Evolutionary conservation across 2,888 invertebrate species (phyloP), one percentile per base, ranked within the genome.

Genomic region (Cephus sareptanus): DNA sequence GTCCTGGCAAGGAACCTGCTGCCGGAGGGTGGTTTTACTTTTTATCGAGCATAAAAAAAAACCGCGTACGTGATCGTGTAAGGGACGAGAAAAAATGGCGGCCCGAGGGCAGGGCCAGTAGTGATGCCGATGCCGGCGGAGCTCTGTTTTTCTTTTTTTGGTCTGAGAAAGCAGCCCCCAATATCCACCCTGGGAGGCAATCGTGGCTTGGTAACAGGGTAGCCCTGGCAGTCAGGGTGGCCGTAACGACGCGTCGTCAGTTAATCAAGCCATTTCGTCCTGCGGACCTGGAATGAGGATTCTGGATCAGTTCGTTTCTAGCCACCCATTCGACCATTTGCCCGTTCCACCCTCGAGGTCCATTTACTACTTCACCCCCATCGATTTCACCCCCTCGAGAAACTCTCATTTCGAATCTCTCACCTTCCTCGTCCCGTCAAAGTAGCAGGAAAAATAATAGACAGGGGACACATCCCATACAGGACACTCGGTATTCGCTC

Each of bases 231-330:
- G 56, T 56, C 86, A 85, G 87, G 88, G 88, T 87, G 87, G 87
- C 85, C 85, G 88, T 89, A 89, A 90, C 88, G 90, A 90, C 86
- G 86, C 88, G 87, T 90, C 89, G 88, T 88, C 90, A 86, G 91
- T 91, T 91, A 91, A 91, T 91, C 91, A 91, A 91, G 90, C 89
- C 89, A 89, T 91, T 91, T 89, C 88, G 90, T 89, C 86, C 86
- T 86, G 79, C 86, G 86, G 83, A 86, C 84, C 80, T 77, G 83
- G 88, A 87, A 89, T 82, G 85, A 86, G 85, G 83, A 89, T 88
- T 85, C 81, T 74, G 77, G 75, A 79, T 77, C 80, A 75, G 35
- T 56, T 71, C 71, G 71, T 31, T 71, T 71, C 71, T 31, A 71
- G 33, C 56, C 31, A 71, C 71, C 71, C 71, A 71, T 34, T 34